Evolutionary conservation across 2,113 vertebrate genomes (phyloP), one percentile per base, ranked within the genome.

Genomic region (Syngnathus scovelli): DNA sequence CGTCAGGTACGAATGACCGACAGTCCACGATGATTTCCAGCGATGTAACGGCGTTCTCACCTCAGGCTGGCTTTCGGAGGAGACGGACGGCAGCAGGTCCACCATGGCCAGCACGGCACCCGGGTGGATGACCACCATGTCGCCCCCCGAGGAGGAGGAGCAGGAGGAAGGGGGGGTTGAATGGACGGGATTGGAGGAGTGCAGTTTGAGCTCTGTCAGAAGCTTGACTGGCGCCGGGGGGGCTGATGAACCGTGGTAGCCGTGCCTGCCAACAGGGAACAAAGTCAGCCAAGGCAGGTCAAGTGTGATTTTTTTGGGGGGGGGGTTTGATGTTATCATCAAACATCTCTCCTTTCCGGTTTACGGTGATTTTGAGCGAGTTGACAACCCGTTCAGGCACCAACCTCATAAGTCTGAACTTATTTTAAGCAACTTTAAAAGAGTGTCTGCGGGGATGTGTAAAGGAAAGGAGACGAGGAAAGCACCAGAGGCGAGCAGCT

Each of bases 101-200:
- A 99, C 75, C 90, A 95, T 96, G 5, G 95, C 94, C 9, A 99
- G 90, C 73, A 95, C 93, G 37, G 96, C 95, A 63, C 97, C 97
- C 0, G 96, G 94, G 78, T 99, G 97, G 82, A 99, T 98, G 79
- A 97, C 87, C 68, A 98, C 95, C 0, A 92, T 92, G 59, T 99
- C 97, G 21, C 61, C 41, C 0, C 41, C 41, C 0, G 92, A 92
- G 33, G 82, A 91, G 8, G 90, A 82, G 81, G 92, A 92, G 33
- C 82, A 91, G 8, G 90, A 82, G 81, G 46, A 92, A 3, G 58
- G 90, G 52, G 89, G 92, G 1, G 38, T 81, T 1, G 89, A 92
- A 9, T 91, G 43, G 43, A 91, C 85, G 0, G 90, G 58, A 49
- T 90, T 73, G n/a, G 92, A 86, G 70, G 90, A 55, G 27, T 94